Conservation (phyloP, 2,113 vertebrate species). For the Trematocara stigmaticum region DNA sequence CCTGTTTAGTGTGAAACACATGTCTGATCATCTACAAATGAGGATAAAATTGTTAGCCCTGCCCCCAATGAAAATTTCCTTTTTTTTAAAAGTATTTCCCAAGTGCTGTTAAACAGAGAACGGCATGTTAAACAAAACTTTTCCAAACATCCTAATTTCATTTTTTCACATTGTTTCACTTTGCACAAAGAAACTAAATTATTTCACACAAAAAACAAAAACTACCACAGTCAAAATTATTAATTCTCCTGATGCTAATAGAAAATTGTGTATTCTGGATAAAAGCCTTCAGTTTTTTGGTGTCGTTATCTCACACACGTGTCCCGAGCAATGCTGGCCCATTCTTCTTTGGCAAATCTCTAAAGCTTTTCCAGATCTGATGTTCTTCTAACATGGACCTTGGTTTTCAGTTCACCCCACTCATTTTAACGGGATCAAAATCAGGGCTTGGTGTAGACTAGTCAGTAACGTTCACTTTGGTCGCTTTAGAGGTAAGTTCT, state of each 20-base stretch:
- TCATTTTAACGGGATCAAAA: not conserved
- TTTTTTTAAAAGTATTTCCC: not conserved
- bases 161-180: not conserved
- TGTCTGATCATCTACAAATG: not conserved
- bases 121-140: not conserved
- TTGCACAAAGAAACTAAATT: not conserved
- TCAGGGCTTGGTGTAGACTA: not conserved
- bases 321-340: not conserved
- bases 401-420: not conserved
- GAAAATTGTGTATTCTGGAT: not conserved
- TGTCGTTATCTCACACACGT: not conserved
- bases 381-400: not conserved
- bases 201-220: not conserved
- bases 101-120: not conserved
- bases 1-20: not conserved
- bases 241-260: not conserved
- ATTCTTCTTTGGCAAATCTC: not conserved
- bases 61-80: not conserved
- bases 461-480: rapidly evolving
- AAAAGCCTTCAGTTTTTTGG: not conserved
- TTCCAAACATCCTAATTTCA: not conserved
- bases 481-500: not conserved
- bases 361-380: not conserved
- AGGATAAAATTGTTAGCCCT: not conserved
- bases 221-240: not conserved